phyloP scores from a whole-genome alignment of 1,140 invertebrate genomes.

The Cyphomyrmex costatus region DNA sequence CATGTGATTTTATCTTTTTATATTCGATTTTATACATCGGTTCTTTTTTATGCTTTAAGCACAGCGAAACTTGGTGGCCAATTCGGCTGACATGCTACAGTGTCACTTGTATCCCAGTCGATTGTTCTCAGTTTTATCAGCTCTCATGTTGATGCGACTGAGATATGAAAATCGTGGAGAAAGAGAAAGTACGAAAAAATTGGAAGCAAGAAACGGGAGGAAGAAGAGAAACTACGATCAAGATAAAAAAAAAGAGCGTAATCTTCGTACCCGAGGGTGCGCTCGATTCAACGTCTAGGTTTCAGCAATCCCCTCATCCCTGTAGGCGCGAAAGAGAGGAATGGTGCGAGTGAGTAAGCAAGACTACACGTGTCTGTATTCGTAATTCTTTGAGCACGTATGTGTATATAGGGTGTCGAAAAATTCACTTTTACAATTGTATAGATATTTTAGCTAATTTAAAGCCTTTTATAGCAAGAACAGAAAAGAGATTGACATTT shows the following conservation, averaged over 20 bases:
- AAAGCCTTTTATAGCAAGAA: background rate
- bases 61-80: conserved; percentile 14
- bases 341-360: background rate
- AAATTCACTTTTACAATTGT: conserved; percentile 7
- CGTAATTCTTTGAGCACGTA: conserved; percentile 10
- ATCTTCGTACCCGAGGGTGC: conserved; percentile 69
- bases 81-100: conserved; percentile 19
- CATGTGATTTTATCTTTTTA: background rate
- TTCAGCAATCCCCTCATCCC: conserved; percentile 48
- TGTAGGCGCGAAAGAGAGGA: conserved; percentile 12
- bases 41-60: conserved; percentile 28
- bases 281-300: conserved; percentile 66
- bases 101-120: conserved; percentile 15
- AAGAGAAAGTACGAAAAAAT: conserved; percentile 40
- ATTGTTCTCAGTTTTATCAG: conserved; percentile 66
- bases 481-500: background rate
- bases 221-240: conserved; percentile 8
- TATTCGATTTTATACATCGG: no score
- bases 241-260: conserved; percentile 56
- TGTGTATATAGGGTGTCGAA: conserved; percentile 38
- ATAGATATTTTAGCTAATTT: conserved; percentile 11
- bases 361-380: background rate
- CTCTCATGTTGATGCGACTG: background rate
- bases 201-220: background rate
- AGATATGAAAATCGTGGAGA: conserved; percentile 11